A percentile compares a stretch with the other conserved stretches of the same genome.
Conservation (phyloP, 2,797 vertebrate genomes). For the Myotis myotis region DNA sequence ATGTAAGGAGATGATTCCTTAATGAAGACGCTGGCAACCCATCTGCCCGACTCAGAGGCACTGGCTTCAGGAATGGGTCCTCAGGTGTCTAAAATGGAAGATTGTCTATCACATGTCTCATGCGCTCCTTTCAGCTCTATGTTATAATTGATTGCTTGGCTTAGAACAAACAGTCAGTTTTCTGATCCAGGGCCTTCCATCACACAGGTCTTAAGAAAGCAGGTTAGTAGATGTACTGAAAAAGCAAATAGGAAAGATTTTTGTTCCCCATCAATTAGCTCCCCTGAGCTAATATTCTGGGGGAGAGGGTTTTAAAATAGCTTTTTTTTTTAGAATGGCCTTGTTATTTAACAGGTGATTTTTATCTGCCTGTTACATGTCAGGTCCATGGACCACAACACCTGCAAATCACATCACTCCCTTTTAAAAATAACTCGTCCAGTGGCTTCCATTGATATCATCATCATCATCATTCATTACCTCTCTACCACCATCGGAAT, state of each 20-base stretch:
- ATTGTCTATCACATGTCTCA: not conserved
- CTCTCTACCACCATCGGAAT: not conserved
- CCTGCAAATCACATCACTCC: not conserved
- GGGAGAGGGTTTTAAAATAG: conserved; percentile 2
- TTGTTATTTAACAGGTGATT: not conserved
- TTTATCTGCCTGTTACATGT: not conserved
- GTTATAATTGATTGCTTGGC: not conserved
- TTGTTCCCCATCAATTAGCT: not conserved
- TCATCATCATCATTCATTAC: not conserved
- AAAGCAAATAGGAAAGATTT: not conserved
- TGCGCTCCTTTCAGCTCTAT: not conserved
- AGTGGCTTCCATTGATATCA: not conserved
- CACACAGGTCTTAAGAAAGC: not conserved
- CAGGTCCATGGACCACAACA: not conserved
- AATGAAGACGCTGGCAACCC: not conserved
- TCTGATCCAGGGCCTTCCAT: not conserved
- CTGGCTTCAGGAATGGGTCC: not conserved
- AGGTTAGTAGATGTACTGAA: not conserved
- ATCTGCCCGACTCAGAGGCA: fast-evolving
- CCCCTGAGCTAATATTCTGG: not conserved
- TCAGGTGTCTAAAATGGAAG: fast-evolving
- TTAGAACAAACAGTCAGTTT: not conserved
- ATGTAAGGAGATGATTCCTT: not conserved
- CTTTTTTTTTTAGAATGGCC: not conserved
- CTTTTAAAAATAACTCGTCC: not conserved